A percentile compares a stretch with the other conserved stretches of the same genome.
Evolutionary conservation across 2,888 invertebrate species (phyloP).

Genomic region (Callinectes sapidus): DNA sequence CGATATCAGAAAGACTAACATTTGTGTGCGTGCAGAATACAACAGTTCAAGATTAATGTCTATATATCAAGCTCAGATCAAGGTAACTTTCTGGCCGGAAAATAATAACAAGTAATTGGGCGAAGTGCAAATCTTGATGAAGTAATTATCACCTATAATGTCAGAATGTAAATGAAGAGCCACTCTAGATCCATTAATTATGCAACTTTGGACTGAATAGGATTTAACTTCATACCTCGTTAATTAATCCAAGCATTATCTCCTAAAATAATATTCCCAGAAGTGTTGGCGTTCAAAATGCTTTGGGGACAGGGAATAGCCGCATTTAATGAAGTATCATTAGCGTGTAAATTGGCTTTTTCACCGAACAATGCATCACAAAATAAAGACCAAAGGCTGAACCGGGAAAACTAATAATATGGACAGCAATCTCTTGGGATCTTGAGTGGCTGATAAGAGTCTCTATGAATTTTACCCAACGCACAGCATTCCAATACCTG

Average conservation of each 20-base stretch:
- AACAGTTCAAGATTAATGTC: background rate
- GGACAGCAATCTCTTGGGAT: background rate
- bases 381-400: background rate
- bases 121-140: background rate
- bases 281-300: background rate
- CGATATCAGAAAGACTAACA: background rate
- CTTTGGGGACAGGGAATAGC: background rate
- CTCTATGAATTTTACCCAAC: background rate
- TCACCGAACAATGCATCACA: background rate
- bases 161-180: conserved; percentile 1
- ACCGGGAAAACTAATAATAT: no score
- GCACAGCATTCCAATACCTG: no score
- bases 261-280: background rate
- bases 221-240: conserved; percentile 1
- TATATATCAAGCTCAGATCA: background rate
- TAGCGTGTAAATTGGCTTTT: background rate
- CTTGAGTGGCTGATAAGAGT: background rate
- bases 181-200: background rate
- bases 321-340: background rate
- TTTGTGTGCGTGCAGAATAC: background rate
- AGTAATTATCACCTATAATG: background rate
- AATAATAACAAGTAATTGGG: background rate
- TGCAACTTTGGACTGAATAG: background rate
- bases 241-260: background rate
- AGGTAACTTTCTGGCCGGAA: background rate